Evolutionary conservation across 2,888 invertebrate species (phyloP), one percentile per base, ranked within the genome.

Genomic region (Drosophila meridionalis): DNA sequence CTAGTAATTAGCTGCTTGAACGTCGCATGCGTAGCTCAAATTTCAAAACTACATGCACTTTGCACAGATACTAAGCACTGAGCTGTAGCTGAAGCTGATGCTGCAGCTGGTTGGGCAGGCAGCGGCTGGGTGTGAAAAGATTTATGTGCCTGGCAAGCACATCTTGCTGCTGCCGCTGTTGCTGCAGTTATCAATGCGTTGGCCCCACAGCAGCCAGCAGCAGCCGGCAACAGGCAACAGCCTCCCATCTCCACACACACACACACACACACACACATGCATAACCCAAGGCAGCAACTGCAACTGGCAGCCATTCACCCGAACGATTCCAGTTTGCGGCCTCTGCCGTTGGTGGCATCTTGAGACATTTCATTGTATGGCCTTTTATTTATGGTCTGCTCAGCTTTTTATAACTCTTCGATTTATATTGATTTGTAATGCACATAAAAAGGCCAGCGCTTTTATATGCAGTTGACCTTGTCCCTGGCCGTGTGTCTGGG

Each of bases 1-100:
- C 88, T 85, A 89, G 90, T 85, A 85, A 85, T 85, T 85, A 85
- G 85, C 85, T 75, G 69, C 28, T 50, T 40, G 72, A 56, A 62
- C 80, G 85, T 87, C 72, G 88, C 88, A 89, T 89, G 88, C 90
- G 88, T 85, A 83, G 85, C 85, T 85, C 85, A 85, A 85, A 85
- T 85, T 85, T 85, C 85, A 88, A 89, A 85, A 82, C 78, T 88
- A 85, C 88, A 85, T 88, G 88, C 84, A 84, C 84, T 89, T 84
- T 87, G 88, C 89, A 76, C 83, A 87, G 80, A 79, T 84, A 84
- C 87, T 40, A 59, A 61, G 60, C 58, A 40, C 52, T 30, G 53
- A 20, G 62, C 60, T 20, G 50, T 11, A 36, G 61, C 50, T 43
- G 42, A 4, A 50, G 59, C 50, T 47, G 68, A 6, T 26, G 61